Percentiles rank a stretch among this genome's conserved stretches.
Evolutionary conservation across 2,113 vertebrate species (phyloP).

Genomic region (Petroica traversi): DNA sequence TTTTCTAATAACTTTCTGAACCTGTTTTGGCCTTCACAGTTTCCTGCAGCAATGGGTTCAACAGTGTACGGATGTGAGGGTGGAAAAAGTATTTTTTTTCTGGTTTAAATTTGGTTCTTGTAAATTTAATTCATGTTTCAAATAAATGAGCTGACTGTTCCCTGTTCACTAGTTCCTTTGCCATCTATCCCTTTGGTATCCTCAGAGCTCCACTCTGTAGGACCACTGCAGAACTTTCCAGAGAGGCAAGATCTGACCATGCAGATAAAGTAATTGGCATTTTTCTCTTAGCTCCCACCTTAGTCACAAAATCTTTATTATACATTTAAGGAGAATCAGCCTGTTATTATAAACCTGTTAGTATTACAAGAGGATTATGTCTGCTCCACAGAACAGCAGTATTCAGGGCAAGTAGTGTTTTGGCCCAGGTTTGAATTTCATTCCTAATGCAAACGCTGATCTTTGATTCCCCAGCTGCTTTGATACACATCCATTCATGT

Average conservation of each 20-base stretch:
- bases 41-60: background rate
- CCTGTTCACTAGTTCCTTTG: background rate
- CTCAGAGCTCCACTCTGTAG: background rate
- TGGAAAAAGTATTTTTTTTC: background rate
- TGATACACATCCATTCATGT: background rate
- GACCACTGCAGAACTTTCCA: background rate
- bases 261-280: background rate
- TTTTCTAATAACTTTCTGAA: background rate
- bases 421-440: background rate
- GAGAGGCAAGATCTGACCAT: background rate
- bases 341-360: background rate
- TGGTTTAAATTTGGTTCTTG: background rate
- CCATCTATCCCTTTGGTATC: background rate
- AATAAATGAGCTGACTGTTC: background rate
- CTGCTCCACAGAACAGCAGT: background rate
- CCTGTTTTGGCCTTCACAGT: background rate
- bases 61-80: background rate
- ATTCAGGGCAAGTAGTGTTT: background rate
- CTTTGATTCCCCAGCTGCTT: background rate
- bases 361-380: background rate
- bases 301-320: background rate
- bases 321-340: background rate
- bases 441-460: background rate
- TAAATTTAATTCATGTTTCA: background rate
- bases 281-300: background rate